Percentiles rank a stretch among this genome's conserved stretches.
Evolutionary conservation across 2,888 invertebrate genomes (phyloP).

Genomic region (Lasius platythorax): DNA sequence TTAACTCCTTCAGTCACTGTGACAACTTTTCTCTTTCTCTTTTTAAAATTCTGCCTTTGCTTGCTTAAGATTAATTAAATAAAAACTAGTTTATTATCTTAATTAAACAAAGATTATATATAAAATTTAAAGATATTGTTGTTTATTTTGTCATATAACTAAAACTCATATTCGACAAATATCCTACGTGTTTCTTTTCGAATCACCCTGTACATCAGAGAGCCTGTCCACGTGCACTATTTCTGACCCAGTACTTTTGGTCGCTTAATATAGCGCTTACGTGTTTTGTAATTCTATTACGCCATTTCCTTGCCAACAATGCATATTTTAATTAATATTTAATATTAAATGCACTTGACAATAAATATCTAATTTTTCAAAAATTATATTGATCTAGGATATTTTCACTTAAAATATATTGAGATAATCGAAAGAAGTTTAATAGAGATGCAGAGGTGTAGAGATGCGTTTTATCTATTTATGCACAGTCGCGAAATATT

Average conservation of each 20-base stretch:
- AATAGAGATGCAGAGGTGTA: not conserved
- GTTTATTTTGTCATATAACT: not conserved
- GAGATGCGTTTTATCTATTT: not conserved
- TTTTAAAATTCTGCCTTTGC: not conserved
- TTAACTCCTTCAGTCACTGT: not conserved
- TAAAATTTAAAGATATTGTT: not conserved
- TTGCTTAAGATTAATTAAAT: not conserved
- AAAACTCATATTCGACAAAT: not conserved
- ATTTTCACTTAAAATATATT: not conserved
- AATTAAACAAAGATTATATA: not conserved
- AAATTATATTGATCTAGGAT: not conserved
- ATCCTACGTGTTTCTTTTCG: not conserved
- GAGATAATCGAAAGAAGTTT: not conserved
- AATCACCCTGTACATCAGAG: conserved; percentile 7
- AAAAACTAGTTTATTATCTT: not conserved
- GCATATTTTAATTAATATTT: not conserved
- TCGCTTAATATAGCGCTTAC: conserved; percentile 46
- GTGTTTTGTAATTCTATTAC: not conserved
- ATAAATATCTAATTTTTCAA: not conserved
- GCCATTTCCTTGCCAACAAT: not conserved
- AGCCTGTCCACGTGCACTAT: conserved; percentile 23
- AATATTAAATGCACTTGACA: not conserved
- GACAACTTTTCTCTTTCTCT: not conserved
- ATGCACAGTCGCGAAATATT: not conserved
- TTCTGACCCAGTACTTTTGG: conserved; percentile 31